These are phyloP conservation scores for Dascyllus trimaculatus DNA, from an alignment of 2,113 vertebrate genomes.

Conservation along the genomic window DNA sequence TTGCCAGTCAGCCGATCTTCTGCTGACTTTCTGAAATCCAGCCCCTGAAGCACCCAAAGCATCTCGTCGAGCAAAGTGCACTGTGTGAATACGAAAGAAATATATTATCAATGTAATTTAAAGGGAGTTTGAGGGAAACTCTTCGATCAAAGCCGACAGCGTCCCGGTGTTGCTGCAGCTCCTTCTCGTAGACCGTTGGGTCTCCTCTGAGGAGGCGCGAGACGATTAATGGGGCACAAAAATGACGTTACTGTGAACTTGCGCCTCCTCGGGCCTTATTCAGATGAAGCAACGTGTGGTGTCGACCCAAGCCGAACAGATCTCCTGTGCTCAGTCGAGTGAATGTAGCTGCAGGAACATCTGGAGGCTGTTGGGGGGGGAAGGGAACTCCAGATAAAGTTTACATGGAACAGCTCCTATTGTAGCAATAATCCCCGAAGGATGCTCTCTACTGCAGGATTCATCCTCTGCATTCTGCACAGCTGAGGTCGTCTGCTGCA, in stretches of 20 bases:
- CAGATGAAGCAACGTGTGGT: neutral
- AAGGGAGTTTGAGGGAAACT: slow-evolving; percentile 20
- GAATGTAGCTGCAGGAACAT: slow-evolving; percentile 18
- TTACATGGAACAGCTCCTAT: slow-evolving; percentile 48
- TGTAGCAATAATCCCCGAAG: slow-evolving; percentile 56
- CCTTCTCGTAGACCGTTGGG: too few species aligned
- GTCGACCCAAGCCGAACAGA: neutral
- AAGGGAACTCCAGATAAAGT: slow-evolving; percentile 22
- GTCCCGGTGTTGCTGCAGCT: slow-evolving; percentile 26
- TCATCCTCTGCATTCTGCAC: neutral
- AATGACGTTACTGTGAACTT: too few species aligned
- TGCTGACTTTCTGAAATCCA: neutral
- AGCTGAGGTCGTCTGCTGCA: too few species aligned
- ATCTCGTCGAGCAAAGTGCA: slow-evolving; percentile 50
- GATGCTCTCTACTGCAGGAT: slow-evolving; percentile 43
- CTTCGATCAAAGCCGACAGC: neutral
- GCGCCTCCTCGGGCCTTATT: neutral
- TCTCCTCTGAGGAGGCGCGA: too few species aligned
- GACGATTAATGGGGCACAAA: neutral
- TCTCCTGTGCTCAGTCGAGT: neutral
- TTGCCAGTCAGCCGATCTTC: too few species aligned
- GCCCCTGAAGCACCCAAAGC: slow-evolving; percentile 28
- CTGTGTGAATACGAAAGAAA: slow-evolving; percentile 55
- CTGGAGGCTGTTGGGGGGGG: slow-evolving; percentile 27
- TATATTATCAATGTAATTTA: slow-evolving; percentile 42